phyloP scores from a whole-genome alignment of 2,113 vertebrate genomes.

The Epinephelus lanceolatus region DNA sequence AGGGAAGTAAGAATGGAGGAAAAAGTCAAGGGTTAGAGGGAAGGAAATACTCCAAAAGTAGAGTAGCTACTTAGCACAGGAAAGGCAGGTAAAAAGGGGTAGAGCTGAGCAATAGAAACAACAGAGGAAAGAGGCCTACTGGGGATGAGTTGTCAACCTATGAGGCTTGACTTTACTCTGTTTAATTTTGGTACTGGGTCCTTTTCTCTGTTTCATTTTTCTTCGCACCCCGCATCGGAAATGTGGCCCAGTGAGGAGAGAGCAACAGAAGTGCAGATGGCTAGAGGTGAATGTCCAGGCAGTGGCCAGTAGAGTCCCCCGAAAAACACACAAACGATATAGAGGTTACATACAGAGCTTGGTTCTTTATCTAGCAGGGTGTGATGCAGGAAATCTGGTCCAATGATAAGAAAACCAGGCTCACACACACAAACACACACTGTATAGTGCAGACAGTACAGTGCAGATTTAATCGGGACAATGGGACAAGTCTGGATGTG shows the following conservation, averaged over 20 bases:
- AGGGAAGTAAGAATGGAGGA: conserved; percentile 39
- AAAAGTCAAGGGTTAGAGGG: conserved; percentile 55
- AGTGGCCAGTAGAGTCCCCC: neutral
- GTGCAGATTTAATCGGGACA: neutral
- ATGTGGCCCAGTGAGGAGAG: neutral
- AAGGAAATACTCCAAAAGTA: conserved; percentile 66
- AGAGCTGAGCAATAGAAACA: conserved; percentile 1
- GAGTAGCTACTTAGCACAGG: conserved; percentile 67
- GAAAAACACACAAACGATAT: neutral
- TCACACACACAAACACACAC: neutral
- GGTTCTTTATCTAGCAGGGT: neutral
- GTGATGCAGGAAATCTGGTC: conserved; percentile 14
- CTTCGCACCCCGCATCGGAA: too few species aligned
- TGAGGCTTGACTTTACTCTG: neutral
- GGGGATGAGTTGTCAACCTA: conserved; percentile 12
- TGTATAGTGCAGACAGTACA: neutral
- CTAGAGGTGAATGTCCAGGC: conserved; percentile 10
- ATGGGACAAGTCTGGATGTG: neutral
- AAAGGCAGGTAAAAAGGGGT: conserved; percentile 26
- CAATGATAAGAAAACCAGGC: conserved; percentile 14
- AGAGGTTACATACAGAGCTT: neutral
- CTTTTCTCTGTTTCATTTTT: too few species aligned
- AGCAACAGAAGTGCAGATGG: conserved; percentile 6
- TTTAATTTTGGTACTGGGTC: too few species aligned
- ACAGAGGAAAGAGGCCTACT: conserved; percentile 3